Percentiles rank a stretch among this genome's conserved stretches.
These are phyloP conservation scores for Latrodectus hesperus DNA, from an alignment of 2,888 invertebrate species.

Conservation along the genomic window DNA sequence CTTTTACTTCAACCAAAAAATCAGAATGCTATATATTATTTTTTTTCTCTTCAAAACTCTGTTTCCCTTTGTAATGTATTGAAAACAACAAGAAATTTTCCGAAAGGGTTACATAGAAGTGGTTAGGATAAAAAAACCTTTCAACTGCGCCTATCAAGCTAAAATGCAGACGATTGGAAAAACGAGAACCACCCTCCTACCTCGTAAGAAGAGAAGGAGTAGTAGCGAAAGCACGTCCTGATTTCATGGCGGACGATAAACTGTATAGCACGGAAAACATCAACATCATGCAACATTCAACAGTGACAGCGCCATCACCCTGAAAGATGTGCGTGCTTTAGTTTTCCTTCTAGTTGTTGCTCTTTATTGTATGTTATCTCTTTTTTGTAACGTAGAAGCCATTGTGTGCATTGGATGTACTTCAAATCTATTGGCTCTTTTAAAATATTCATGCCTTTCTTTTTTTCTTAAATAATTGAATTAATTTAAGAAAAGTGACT, in stretches of 20 bases:
- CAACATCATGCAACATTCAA: constrained; percentile 35
- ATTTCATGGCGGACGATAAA: constrained; percentile 66
- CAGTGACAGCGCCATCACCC: constrained; percentile 14
- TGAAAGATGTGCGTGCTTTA: constrained; percentile 1
- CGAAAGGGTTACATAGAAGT: not conserved
- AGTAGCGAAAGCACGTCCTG: constrained; percentile 45
- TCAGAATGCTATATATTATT: not conserved
- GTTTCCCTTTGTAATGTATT: not conserved
- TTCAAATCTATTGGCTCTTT: not conserved
- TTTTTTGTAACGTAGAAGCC: not conserved
- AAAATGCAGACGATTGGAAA: constrained; percentile 18
- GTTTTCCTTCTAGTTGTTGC: not conserved
- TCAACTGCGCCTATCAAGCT: constrained; percentile 19
- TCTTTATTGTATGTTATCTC: not conserved
- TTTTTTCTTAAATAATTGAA: not conserved
- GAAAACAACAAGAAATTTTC: not conserved
- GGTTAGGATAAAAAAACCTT: not conserved
- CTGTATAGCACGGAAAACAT: constrained; percentile 18
- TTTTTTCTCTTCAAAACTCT: not conserved
- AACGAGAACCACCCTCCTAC: not conserved
- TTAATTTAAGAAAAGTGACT: not conserved
- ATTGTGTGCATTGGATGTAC: not conserved
- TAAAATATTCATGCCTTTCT: not conserved
- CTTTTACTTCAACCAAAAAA: not conserved
- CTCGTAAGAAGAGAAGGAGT: constrained; percentile 3